Evolutionary conservation across 1,140 invertebrate species (phyloP).

Genomic region (Halictus rubicundus): DNA sequence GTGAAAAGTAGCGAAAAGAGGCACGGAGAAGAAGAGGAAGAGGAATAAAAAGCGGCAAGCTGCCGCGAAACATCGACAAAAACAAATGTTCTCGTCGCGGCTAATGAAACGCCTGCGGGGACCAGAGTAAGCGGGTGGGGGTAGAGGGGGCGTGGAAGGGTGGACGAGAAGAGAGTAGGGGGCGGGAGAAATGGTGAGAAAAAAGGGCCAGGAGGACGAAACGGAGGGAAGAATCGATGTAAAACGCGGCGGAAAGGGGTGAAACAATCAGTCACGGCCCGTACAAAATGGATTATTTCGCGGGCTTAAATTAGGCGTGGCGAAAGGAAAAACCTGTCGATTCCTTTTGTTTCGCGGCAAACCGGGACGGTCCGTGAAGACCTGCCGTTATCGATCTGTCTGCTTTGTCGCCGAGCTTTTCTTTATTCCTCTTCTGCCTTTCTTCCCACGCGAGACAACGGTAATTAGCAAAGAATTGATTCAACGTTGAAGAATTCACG

Average conservation of each 20-base stretch:
- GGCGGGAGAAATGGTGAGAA: background rate
- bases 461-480: constrained; percentile 39
- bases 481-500: constrained; percentile 17
- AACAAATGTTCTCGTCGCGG: constrained; percentile 53
- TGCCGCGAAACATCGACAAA: constrained; percentile 49
- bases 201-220: constrained; percentile 26
- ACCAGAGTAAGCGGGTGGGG: too few species aligned
- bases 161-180: too few species aligned
- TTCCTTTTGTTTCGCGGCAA: constrained; percentile 19
- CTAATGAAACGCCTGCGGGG: constrained; percentile 51
- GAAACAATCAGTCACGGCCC: constrained; percentile 32
- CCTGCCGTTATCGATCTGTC: constrained; percentile 32
- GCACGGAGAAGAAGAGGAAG: background rate
- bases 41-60: constrained; percentile 25
- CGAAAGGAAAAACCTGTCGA: constrained; percentile 53
- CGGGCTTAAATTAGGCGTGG: constrained; percentile 34
- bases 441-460: constrained; percentile 12
- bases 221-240: constrained; percentile 29
- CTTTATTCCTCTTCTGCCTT: background rate
- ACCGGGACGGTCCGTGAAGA: constrained; percentile 14
- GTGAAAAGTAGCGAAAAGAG: constrained; percentile 22
- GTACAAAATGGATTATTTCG: constrained; percentile 44
- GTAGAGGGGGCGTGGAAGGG: background rate
- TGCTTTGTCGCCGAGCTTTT: constrained; percentile 14
- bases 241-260: constrained; percentile 37